Conservation (phyloP, 2,113 vertebrate genomes). For the Ptychochromis oligacanthus region DNA sequence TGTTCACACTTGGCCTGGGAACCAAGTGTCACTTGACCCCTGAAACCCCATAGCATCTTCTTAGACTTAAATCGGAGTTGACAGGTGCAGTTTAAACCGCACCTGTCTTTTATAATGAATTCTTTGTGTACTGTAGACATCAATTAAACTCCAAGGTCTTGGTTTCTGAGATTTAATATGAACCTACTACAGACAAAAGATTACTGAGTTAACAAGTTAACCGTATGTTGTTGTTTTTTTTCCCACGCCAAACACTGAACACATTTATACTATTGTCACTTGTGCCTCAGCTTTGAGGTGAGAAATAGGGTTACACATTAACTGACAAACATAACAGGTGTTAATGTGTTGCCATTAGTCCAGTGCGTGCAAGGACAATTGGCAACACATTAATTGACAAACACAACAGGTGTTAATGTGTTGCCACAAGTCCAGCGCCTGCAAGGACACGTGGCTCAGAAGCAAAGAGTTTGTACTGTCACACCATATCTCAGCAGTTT, state of each 20-base stretch:
- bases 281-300: background rate
- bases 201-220: background rate
- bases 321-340: background rate
- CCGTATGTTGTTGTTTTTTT: background rate
- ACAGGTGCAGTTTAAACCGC: background rate
- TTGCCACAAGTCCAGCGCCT: background rate
- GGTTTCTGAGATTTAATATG: background rate
- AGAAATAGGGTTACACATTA: background rate
- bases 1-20: background rate
- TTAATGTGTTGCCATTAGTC: background rate
- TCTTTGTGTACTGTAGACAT: background rate
- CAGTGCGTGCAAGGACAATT: background rate
- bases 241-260: background rate
- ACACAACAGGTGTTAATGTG: background rate
- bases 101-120: background rate
- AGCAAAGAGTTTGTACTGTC: background rate
- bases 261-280: too few relatives aligned
- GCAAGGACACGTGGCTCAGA: background rate
- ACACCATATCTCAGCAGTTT: background rate
- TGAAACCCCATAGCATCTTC: background rate
- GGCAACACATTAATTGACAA: background rate
- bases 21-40: background rate
- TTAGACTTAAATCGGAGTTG: too few relatives aligned
- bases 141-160: background rate
- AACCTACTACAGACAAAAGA: background rate